phyloP scores from a whole-genome alignment of 2,888 invertebrate species.

The Criorhina ranunculi region DNA sequence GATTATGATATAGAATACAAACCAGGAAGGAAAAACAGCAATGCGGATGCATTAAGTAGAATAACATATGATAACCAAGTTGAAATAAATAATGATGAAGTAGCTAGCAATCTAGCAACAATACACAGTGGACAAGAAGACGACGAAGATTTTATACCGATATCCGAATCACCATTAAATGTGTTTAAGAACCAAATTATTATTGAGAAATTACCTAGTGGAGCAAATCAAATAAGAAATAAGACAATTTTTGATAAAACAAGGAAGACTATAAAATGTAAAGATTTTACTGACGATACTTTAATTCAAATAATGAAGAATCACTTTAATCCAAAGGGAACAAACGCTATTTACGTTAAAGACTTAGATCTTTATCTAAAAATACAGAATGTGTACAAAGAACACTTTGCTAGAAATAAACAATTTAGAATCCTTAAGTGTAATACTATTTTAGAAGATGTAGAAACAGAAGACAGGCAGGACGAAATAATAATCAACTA shows the following conservation, averaged over 20 bases:
- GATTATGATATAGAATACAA: not conserved
- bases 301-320: not conserved
- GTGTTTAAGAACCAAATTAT: not conserved
- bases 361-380: slow-evolving; percentile 9
- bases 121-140: slow-evolving; percentile 35
- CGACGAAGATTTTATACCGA: slow-evolving; percentile 25
- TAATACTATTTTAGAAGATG: slow-evolving; percentile 16
- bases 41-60: not conserved
- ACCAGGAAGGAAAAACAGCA: not conserved
- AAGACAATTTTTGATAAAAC: not conserved
- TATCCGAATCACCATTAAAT: slow-evolving; percentile 15
- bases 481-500: slow-evolving; percentile 20
- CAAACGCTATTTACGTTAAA: too few relatives aligned
- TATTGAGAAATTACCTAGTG: slow-evolving; percentile 1
- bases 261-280: slow-evolving; percentile 3
- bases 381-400: slow-evolving; percentile 35
- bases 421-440: slow-evolving; percentile 24
- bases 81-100: slow-evolving; percentile 7
- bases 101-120: slow-evolving; percentile 25
- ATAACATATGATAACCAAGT: not conserved
- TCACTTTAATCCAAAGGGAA: not conserved
- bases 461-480: slow-evolving; percentile 13
- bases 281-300: slow-evolving; percentile 1
- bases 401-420: slow-evolving; percentile 31
- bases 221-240: not conserved